Conservation (phyloP, 2,797 vertebrate genomes). For the Perdix hodgsoniae region DNA sequence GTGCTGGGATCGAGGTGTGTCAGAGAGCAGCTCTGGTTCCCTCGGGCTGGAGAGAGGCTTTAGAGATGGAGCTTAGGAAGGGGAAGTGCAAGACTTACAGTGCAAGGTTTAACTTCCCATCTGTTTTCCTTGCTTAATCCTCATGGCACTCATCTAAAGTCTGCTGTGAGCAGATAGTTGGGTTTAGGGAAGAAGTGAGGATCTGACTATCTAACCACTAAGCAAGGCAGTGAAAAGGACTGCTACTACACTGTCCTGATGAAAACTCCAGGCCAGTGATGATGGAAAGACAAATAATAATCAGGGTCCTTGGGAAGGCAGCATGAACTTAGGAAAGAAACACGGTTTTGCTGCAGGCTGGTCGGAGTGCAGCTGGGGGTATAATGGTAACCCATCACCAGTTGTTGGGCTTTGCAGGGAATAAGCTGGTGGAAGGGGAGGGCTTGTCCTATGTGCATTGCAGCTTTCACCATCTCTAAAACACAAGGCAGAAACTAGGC, state of each 20-base stretch:
- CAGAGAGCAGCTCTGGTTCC: neutral
- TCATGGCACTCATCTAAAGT: neutral
- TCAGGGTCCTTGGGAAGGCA: neutral
- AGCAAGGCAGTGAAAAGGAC: neutral
- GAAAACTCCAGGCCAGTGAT: neutral
- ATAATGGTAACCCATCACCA: neutral
- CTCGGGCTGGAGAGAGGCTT: neutral
- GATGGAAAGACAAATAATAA: neutral
- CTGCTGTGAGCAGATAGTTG: neutral
- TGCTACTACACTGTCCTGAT: neutral
- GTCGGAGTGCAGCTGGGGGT: neutral
- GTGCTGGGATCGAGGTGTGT: neutral
- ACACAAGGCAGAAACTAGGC: neutral
- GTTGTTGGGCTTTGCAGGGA: neutral
- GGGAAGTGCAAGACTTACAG: neutral
- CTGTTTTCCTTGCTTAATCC: neutral
- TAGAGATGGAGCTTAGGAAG: neutral
- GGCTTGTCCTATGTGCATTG: rapidly evolving
- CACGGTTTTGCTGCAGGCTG: neutral
- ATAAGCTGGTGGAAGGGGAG: neutral
- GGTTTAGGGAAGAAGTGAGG: neutral
- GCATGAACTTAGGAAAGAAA: neutral
- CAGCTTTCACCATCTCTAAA: neutral
- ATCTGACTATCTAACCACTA: neutral
- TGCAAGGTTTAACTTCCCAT: neutral